Percentiles rank a stretch among this genome's conserved stretches.
phyloP scores from a whole-genome alignment of 2,797 vertebrate species.

The Podarcis siculus region DNA sequence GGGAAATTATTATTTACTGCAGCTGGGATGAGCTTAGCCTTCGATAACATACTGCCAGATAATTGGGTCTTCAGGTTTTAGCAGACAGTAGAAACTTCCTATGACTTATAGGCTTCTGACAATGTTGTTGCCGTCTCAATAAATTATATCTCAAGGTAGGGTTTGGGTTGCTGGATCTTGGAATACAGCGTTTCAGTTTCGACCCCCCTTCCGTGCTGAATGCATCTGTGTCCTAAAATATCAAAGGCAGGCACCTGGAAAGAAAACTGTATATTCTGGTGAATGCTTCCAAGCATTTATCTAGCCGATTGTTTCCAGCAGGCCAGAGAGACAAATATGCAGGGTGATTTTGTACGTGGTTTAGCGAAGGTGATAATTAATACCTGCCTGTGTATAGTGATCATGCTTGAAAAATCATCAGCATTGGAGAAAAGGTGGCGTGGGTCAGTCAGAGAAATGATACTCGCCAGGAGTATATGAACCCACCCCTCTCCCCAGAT shows the following conservation, averaged over 20 bases:
- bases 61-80: conserved; percentile 30
- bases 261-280: background rate
- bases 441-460: background rate
- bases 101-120: conserved; percentile 7
- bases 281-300: background rate
- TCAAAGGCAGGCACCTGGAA: background rate
- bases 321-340: background rate
- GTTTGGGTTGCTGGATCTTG: background rate
- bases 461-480: background rate
- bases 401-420: background rate
- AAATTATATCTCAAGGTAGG: conserved; percentile 21
- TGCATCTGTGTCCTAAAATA: background rate
- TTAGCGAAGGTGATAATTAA: background rate
- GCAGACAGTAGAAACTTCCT: conserved; percentile 15
- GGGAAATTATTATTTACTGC: conserved; percentile 35
- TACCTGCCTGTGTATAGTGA: background rate
- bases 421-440: background rate
- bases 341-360: background rate
- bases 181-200: background rate
- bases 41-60: conserved; percentile 10
- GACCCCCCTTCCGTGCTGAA: background rate
- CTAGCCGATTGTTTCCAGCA: background rate
- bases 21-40: conserved; percentile 25
- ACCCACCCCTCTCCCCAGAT: too few species aligned
- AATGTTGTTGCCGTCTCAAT: background rate